These are phyloP conservation scores for Hippocampus guttulatus DNA, from an alignment of 2,113 vertebrate species.

Conservation along the genomic window DNA sequence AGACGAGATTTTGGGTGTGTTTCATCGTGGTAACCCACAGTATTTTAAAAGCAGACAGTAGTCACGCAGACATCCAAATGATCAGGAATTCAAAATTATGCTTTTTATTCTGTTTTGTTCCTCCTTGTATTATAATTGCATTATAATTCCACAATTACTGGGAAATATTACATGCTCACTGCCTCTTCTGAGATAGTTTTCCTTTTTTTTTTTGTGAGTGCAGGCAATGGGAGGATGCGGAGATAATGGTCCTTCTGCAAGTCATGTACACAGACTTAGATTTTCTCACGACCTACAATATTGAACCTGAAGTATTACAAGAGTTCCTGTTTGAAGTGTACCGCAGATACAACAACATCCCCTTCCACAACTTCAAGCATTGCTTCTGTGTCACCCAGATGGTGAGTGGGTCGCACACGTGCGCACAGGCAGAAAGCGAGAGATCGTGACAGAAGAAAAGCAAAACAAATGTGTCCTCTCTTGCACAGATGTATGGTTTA, in stretches of 20 bases:
- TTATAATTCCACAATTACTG: background rate
- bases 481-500: conserved; percentile 74
- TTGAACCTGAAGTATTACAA: conserved; percentile 74
- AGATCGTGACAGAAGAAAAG: background rate
- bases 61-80: background rate
- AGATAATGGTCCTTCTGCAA: conserved; percentile 79
- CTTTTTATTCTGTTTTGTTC: too few species aligned
- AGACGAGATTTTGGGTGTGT: background rate
- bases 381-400: conserved; percentile 80
- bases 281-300: conserved; percentile 69
- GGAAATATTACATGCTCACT: background rate
- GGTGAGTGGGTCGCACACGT: conserved; percentile 54
- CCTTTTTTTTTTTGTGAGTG: conserved; percentile 10
- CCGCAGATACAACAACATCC: conserved; percentile 78
- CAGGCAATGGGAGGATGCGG: conserved; percentile 80
- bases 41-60: conserved; percentile 6
- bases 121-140: too few species aligned
- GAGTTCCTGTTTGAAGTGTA: conserved; percentile 76
- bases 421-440: too few species aligned
- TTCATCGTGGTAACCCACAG: background rate
- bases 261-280: conserved; percentile 78
- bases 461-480: background rate
- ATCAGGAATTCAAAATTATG: too few species aligned
- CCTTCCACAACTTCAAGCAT: conserved; percentile 80
- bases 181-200: background rate